These are phyloP conservation scores for Hydrozoanthus tunicans DNA, from an alignment of 64 coral and sea anemone species.

Conservation along the genomic window DNA sequence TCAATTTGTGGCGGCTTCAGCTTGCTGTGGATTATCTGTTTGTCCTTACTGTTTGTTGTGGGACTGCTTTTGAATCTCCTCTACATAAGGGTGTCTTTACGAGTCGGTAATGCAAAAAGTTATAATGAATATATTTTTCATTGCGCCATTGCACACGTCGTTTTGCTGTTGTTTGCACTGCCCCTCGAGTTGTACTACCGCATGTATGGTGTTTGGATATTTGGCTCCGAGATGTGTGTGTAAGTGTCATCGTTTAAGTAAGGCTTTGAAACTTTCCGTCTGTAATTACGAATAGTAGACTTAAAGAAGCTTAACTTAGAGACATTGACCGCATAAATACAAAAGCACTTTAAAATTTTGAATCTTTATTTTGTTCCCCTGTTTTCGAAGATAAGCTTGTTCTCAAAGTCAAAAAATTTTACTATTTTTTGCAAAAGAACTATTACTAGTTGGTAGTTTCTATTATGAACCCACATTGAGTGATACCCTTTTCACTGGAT, in stretches of 20 bases:
- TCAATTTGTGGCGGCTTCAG: background rate
- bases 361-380: too few relatives aligned
- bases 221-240: background rate
- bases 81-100: background rate
- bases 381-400: too few relatives aligned
- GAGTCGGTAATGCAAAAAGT: background rate
- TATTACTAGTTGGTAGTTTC: too few relatives aligned
- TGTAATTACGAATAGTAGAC: too few relatives aligned
- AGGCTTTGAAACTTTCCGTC: too few relatives aligned
- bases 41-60: background rate
- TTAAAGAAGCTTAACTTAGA: too few relatives aligned
- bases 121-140: slow-evolving; percentile 1
- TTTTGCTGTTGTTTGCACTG: background rate
- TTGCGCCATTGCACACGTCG: background rate
- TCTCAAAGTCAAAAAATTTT: too few relatives aligned
- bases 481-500: too few relatives aligned
- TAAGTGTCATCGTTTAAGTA: slow-evolving; percentile 10
- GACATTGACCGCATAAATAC: too few relatives aligned
- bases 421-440: too few relatives aligned
- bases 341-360: too few relatives aligned
- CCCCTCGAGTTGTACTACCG: background rate
- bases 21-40: background rate
- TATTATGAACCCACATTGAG: too few relatives aligned
- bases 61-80: background rate
- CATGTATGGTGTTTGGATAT: slow-evolving; percentile 14